Evolutionary conservation across 2,888 invertebrate species (phyloP), one percentile per base, ranked within the genome.

Genomic region (Proisotoma minuta): DNA sequence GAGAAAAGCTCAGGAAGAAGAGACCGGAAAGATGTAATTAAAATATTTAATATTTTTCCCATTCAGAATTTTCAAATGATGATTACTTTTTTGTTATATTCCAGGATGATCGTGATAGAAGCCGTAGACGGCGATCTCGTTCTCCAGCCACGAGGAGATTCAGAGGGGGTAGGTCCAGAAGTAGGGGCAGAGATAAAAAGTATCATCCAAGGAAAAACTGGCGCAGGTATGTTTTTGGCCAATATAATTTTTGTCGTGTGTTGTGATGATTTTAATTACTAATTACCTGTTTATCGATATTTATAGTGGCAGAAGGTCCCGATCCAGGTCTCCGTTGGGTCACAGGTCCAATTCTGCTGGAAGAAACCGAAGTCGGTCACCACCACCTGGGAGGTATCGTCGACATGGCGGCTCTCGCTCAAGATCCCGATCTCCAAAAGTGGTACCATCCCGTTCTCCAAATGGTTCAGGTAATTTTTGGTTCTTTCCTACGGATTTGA

Each of bases 171-270:
- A 56, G 70, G 24, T 66, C 69, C 15, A 75, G 80, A 58, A 79
- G 78, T 70, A 76, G 77, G 65, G 78, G 77, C 68, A 77, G 75
- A 65, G 70, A 71, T 3, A 59, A 65, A 23, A 64, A 65, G 28
- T 62, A 66, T 1, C 48, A 62, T 63, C 26, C 63, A 62, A 5
- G 59, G 69, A 47, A 57, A 70, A 51, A 54, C 61, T 3, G 60
- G 63, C 52, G 3, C 39, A 34, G 34, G 34, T 34, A 10, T 8
- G 34, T 34, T 10, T 34, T 34, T 15, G n/a, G n/a, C n/a, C n/a
- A n/a, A n/a, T n/a, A n/a, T n/a, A n/a, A n/a, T n/a, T n/a, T 47
- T 47, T 47, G 47, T 5, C 10, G 5, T n/a, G 10, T 47, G 10
- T 26, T 12, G 24, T 10, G 23, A 8, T 12, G 23, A 24, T 50